phyloP scores from a whole-genome alignment of 1,140 invertebrate species.

The Dysdera silvatica region DNA sequence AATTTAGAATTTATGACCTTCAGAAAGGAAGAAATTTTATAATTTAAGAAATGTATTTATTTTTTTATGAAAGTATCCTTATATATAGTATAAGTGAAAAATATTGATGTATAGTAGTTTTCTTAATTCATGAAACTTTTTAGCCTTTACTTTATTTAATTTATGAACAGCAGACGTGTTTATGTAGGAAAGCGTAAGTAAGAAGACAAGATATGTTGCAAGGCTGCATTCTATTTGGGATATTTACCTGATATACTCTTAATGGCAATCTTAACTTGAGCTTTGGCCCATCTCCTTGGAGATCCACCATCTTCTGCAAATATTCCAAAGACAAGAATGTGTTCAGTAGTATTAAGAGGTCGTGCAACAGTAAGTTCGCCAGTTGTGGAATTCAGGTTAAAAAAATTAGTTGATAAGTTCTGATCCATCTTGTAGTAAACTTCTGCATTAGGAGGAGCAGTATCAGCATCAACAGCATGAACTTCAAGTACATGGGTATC shows the following conservation, averaged over 20 bases:
- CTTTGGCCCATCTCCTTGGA: conserved; percentile 22
- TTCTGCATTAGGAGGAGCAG: conserved; percentile 21
- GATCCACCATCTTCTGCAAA: conserved; percentile 32
- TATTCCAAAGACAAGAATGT: conserved; percentile 1
- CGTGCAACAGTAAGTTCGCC: conserved; percentile 3
- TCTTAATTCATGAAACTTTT: too few species aligned
- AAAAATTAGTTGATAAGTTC: conserved; percentile 2
- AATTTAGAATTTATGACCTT: too few species aligned
- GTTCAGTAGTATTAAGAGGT: background rate
- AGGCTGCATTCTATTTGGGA: too few species aligned
- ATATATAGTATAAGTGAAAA: background rate
- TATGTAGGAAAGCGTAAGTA: too few species aligned
- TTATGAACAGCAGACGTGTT: too few species aligned
- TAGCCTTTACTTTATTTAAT: too few species aligned
- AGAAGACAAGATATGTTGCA: too few species aligned
- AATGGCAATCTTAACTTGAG: conserved; percentile 3
- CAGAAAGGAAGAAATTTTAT: background rate
- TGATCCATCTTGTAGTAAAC: conserved; percentile 27
- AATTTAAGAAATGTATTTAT: background rate
- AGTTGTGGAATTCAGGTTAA: conserved; percentile 2
- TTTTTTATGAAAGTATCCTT: background rate
- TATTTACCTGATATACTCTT: conserved; percentile 25
- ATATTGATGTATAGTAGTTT: background rate
- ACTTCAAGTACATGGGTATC: conserved; percentile 9
- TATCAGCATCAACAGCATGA: conserved; percentile 22